A percentile compares a stretch with the other conserved stretches of the same genome.
Evolutionary conservation across 2,888 invertebrate genomes (phyloP).

Genomic region (Rhingia rostrata): DNA sequence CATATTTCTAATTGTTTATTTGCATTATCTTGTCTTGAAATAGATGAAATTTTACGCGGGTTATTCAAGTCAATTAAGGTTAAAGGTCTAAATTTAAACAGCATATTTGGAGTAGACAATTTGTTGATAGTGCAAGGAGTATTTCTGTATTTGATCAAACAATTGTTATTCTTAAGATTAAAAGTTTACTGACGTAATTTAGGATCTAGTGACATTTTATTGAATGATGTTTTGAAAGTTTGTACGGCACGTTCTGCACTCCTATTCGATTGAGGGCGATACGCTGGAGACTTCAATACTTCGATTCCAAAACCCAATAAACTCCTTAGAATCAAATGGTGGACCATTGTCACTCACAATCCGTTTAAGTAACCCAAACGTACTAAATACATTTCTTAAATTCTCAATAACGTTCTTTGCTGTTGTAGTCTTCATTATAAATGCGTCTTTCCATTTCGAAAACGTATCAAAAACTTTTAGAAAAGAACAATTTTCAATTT

Average conservation of each 20-base stretch:
- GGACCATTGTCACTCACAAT: too few species aligned
- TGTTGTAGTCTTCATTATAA: constrained; percentile 1
- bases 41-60: too few species aligned
- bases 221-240: constrained; percentile 66
- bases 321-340: too few species aligned
- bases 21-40: too few species aligned
- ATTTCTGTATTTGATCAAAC: constrained; percentile 5
- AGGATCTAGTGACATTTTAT: too few species aligned
- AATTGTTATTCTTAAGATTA: constrained; percentile 7
- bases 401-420: constrained; percentile 2
- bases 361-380: too few species aligned
- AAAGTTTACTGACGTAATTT: too few species aligned
- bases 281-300: too few species aligned
- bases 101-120: constrained; percentile 11
- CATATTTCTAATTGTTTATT: too few species aligned
- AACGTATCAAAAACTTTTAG: constrained; percentile 7
- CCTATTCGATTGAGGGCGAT: constrained; percentile 75
- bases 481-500: neutral
- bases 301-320: too few species aligned
- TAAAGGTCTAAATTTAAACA: neutral
- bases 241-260: constrained; percentile 74
- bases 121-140: neutral
- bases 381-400: constrained; percentile 14
- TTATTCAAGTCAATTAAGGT: too few species aligned
- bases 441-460: constrained; percentile 26